These are phyloP conservation scores for Microctonus hyperodae DNA, from an alignment of 2,888 invertebrate genomes.

Conservation along the genomic window DNA sequence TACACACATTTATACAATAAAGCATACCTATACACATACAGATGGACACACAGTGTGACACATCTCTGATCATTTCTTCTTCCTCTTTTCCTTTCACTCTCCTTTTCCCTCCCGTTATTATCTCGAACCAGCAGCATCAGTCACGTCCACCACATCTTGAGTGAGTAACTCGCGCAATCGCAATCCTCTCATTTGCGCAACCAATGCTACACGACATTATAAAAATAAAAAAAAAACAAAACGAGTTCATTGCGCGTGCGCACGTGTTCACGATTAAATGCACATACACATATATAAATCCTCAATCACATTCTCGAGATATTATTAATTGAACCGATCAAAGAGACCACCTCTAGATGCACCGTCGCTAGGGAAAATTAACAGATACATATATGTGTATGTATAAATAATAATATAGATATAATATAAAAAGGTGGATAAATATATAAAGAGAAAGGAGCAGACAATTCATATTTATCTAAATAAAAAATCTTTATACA, in stretches of 20 bases:
- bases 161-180: not conserved
- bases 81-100: not conserved
- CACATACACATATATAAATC: not conserved
- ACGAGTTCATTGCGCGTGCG: not conserved
- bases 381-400: not conserved
- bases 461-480: not conserved
- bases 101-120: not conserved
- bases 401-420: no score
- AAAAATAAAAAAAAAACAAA: not conserved
- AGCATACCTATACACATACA: no score
- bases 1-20: no score
- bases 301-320: not conserved
- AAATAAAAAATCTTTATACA: no score
- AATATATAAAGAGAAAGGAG: slow-evolving; percentile 7
- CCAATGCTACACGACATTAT: not conserved
- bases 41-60: no score
- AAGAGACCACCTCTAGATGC: not conserved
- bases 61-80: no score
- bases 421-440: no score
- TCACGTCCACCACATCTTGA: slow-evolving; percentile 1
- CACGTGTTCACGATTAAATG: not conserved
- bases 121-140: not conserved
- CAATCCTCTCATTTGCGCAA: not conserved
- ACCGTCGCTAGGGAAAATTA: not conserved
- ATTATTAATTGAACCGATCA: not conserved